Conservation (phyloP, 2,888 invertebrate genomes). For the Nymphalis polychloros region DNA sequence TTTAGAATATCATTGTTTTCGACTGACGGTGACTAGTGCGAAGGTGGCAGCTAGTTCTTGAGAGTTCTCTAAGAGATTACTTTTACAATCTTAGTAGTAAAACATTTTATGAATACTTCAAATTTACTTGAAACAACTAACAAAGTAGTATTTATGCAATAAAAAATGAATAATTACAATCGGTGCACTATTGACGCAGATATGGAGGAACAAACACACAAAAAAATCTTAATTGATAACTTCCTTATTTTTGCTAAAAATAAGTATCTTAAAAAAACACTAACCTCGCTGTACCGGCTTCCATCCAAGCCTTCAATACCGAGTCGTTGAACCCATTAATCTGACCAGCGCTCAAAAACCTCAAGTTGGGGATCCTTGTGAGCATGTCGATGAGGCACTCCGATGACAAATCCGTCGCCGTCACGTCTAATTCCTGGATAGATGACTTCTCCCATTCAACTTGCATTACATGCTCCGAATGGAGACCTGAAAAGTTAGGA, state of each 20-base stretch:
- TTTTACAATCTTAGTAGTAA: neutral
- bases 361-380: conserved; percentile 90
- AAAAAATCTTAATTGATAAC: no score
- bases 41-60: no score
- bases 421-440: conserved; percentile 96
- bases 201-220: no score
- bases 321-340: conserved; percentile 98
- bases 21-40: no score
- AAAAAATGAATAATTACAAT: no score
- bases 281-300: conserved; percentile 88
- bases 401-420: conserved; percentile 96
- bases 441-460: conserved; percentile 99
- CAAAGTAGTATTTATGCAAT: no score
- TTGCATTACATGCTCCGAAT: conserved; percentile 95
- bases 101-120: no score
- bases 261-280: conserved; percentile 4
- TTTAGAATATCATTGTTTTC: no score
- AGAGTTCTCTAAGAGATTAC: neutral
- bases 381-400: conserved; percentile 97
- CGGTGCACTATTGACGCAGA: no score
- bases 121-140: no score
- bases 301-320: conserved; percentile 95
- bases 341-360: conserved; percentile 97
- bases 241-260: neutral
- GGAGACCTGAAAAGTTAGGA: conserved; percentile 84